Base-by-base conservation (phyloP, 92 coral and sea anemone genomes). In the Zoanthus gigantus region DNA sequence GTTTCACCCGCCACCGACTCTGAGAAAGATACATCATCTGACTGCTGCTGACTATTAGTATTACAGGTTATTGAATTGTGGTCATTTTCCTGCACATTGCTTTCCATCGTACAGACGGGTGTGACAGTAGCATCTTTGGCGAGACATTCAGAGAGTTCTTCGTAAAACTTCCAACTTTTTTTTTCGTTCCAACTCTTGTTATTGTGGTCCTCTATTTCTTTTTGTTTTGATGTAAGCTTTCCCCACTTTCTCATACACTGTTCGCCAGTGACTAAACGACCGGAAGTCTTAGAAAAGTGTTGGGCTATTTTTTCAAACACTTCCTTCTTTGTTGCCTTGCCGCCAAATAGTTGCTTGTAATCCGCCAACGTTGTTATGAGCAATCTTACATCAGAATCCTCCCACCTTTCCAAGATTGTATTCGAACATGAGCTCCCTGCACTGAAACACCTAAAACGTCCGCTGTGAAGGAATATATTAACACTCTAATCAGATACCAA, bases 41-140 rank as follows among this genome's bases (percentile, higher is more conserved):
- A n/a, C 32, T 67, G 32, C 42, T 67, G 8, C 12, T 50, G 56
- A 3, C 66, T 7, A 6, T 15, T 54, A 11, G 13, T 15, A 8
- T 7, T 60, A 57, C 16, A 2, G 7, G n/a, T 18, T 50, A 15
- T 16, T 18, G 68, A 58, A 58, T 6, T 61, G 68, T 12, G 28
- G 68, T 61, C 30, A 15, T 15, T 16, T 61, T 37, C 42, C 42
- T 37, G 2, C 60, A 0, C 3, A 3, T 54, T 54, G 77, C 94
- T 92, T 89, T 92, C 92, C 88, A 92, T 85, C 7, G 90, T 81
- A 75, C 61, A 84, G 7, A 76, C 79, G 32, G 94, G 92, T 61
- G 18, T 84, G 0, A 91, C 72, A n/a, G 92, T 60, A 2, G 86
- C 86, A 10, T 88, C 89, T 66, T 65, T 56, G 9, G 78, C 65